Conservation (phyloP, 2,113 vertebrate genomes). For the Pheucticus melanocephalus region DNA sequence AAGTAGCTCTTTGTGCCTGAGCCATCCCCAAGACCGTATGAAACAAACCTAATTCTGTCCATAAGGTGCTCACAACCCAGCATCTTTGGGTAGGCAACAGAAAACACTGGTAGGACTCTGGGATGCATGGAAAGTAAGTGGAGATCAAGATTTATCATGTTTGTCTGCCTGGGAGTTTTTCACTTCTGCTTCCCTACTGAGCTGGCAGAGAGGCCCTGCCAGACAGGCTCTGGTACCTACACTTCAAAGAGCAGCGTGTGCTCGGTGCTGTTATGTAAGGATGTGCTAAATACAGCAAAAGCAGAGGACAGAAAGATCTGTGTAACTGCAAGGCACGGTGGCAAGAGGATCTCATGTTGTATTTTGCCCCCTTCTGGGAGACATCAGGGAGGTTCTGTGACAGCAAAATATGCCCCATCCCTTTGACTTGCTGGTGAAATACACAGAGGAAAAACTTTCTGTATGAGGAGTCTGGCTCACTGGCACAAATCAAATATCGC, state of each 20-base stretch:
- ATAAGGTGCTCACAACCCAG: neutral
- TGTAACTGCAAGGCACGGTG: neutral
- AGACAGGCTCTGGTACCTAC: neutral
- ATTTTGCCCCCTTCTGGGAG: neutral
- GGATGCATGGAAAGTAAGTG: neutral
- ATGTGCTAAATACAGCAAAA: neutral
- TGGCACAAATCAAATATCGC: neutral
- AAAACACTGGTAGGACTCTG: neutral
- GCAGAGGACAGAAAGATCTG: neutral
- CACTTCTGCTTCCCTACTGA: neutral
- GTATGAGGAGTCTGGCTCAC: neutral
- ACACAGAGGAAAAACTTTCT: neutral
- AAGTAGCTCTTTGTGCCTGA: neutral
- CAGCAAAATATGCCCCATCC: neutral
- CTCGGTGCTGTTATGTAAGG: neutral
- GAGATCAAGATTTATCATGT: neutral
- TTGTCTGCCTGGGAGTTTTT: neutral
- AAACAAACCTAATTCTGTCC: neutral
- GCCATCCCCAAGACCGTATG: neutral
- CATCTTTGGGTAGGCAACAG: neutral
- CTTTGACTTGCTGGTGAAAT: neutral
- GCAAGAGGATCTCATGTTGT: neutral
- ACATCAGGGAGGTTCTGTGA: neutral
- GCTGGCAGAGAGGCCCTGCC: neutral
- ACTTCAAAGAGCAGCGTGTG: neutral